Conservation (phyloP, 1,140 invertebrate genomes). For the Drosophila arawakana region DNA sequence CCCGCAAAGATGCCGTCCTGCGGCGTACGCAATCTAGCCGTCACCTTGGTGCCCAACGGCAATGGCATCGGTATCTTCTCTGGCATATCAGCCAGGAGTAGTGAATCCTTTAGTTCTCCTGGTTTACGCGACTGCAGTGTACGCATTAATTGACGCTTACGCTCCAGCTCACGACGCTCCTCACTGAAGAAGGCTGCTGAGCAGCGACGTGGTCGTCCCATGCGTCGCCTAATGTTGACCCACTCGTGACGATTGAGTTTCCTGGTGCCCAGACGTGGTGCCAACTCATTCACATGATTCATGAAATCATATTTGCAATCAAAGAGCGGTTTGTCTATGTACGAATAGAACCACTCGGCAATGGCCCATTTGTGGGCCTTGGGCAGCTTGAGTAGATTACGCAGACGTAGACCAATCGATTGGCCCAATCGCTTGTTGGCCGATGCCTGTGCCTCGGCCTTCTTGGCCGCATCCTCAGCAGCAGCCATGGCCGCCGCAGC, state of each 20-base stretch:
- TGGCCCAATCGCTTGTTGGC: slow-evolving; percentile 89
- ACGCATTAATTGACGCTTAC: slow-evolving; percentile 96
- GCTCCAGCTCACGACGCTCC: slow-evolving; percentile 95
- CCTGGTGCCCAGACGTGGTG: slow-evolving; percentile 95
- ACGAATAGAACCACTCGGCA: slow-evolving; percentile 99
- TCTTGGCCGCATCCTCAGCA: slow-evolving; percentile 43
- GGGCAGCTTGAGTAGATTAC: slow-evolving; percentile 98
- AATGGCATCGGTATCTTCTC: slow-evolving; percentile 97
- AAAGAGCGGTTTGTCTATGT: slow-evolving; percentile 97
- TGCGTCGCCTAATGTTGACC: slow-evolving; percentile 97
- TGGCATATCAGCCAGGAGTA: slow-evolving; percentile 93
- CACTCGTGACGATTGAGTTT: slow-evolving; percentile 96
- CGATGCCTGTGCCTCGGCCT: slow-evolving; percentile 50
- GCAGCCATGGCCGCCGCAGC: slow-evolving; percentile 39
- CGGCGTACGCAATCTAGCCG: slow-evolving; percentile 94
- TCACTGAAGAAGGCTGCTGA: slow-evolving; percentile 98
- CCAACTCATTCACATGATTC: slow-evolving; percentile 96
- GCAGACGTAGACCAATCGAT: slow-evolving; percentile 94
- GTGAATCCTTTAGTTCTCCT: slow-evolving; percentile 87
- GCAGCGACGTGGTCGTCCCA: slow-evolving; percentile 98
- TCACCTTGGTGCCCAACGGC: slow-evolving; percentile 98
- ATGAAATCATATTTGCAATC: slow-evolving; percentile 98
- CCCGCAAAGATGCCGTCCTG: slow-evolving; percentile 99
- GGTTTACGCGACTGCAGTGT: slow-evolving; percentile 97
- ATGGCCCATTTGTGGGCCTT: slow-evolving; percentile 99